A percentile compares a stretch with the other conserved stretches of the same genome.
Evolutionary conservation across 2,888 invertebrate species (phyloP).

Genomic region (Pantelozetes paolii): DNA sequence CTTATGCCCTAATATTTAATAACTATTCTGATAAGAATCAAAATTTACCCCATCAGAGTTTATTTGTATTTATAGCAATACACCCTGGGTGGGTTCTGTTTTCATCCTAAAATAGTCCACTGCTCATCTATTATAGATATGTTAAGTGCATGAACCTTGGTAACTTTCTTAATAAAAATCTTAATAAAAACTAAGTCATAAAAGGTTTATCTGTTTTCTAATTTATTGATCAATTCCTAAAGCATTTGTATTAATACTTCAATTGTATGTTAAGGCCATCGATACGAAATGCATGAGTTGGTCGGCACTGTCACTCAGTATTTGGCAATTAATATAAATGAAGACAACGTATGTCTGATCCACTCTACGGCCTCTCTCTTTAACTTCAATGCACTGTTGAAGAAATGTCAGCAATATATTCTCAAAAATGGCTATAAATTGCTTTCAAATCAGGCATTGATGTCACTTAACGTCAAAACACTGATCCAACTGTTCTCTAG

Average conservation of each 20-base stretch:
- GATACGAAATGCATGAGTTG: constrained; percentile 24
- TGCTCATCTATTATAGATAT: too few relatives aligned
- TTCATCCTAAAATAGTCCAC: too few relatives aligned
- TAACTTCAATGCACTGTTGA: neutral
- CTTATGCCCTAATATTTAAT: too few relatives aligned
- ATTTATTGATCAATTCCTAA: neutral
- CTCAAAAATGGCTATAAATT: neutral
- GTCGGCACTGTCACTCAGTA: neutral
- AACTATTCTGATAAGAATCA: too few relatives aligned
- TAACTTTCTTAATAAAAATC: too few relatives aligned
- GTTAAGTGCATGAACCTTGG: too few relatives aligned
- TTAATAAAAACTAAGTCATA: too few relatives aligned
- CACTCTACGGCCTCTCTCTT: neutral
- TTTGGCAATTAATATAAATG: neutral
- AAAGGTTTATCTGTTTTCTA: too few relatives aligned
- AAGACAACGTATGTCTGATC: constrained; percentile 3
- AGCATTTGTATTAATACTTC: neutral
- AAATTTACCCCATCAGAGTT: too few relatives aligned
- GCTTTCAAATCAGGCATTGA: neutral
- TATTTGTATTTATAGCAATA: too few relatives aligned
- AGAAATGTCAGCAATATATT: neutral
- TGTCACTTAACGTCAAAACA: neutral
- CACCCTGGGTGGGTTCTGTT: too few relatives aligned
- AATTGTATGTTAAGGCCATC: constrained; percentile 8
- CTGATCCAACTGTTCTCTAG: constrained; percentile 5